Percentiles rank a stretch among this genome's conserved stretches.
Evolutionary conservation across 2,113 vertebrate genomes (phyloP).

Genomic region (Solea solea): DNA sequence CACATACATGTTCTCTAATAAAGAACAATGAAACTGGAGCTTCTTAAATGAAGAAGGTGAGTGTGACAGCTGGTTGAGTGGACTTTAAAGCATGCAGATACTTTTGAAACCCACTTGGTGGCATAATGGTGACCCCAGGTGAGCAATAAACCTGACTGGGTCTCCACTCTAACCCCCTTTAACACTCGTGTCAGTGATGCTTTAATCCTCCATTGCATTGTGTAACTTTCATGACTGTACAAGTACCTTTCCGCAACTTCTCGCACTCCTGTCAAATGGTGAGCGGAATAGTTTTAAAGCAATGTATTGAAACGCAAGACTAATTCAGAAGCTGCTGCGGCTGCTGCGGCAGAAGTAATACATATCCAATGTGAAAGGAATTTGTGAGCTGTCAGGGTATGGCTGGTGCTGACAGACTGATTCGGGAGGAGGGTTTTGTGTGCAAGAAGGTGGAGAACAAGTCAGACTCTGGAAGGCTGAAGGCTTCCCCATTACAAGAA

Average conservation of each 20-base stretch:
- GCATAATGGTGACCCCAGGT: conserved; percentile 18
- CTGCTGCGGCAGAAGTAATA: conserved; percentile 38
- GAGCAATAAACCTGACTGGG: conserved; percentile 13
- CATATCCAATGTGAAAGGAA: conserved; percentile 59
- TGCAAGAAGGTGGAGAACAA: conserved; percentile 44
- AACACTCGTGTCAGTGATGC: conserved; percentile 19
- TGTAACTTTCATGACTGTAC: conserved; percentile 31
- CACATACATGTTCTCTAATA: conserved; percentile 16
- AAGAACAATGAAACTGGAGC: conserved; percentile 49
- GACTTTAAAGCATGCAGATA: conserved; percentile 29
- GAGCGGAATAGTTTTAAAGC: conserved; percentile 17
- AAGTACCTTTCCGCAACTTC: background rate
- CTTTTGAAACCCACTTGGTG: conserved; percentile 40
- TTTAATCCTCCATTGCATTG: conserved; percentile 16
- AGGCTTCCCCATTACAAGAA: conserved; percentile 47
- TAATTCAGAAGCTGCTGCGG: conserved; percentile 8
- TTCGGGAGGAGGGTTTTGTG: conserved; percentile 33
- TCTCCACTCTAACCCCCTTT: conserved; percentile 16
- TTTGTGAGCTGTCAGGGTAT: conserved; percentile 63
- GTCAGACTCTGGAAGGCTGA: conserved; percentile 53
- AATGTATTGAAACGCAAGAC: conserved; percentile 35
- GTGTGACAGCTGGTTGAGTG: conserved; percentile 39
- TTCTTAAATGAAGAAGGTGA: conserved; percentile 29
- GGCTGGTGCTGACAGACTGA: conserved; percentile 60
- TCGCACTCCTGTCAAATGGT: background rate